Conservation (phyloP, 2,113 vertebrate genomes). For the Psammodynastes pulverulentus region DNA sequence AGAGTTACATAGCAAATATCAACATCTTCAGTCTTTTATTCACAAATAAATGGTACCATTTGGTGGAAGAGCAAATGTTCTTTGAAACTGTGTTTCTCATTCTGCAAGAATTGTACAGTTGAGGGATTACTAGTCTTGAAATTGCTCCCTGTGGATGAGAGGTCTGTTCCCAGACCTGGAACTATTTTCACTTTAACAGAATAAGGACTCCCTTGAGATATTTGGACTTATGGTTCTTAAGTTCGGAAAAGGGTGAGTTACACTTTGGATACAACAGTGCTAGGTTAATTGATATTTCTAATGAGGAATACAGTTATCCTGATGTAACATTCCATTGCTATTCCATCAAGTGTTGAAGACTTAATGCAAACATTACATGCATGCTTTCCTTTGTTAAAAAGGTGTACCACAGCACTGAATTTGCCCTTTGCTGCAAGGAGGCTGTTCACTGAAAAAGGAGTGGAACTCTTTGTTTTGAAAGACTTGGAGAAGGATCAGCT, state of each 20-base stretch:
- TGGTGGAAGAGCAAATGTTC: background rate
- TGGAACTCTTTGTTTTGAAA: slow-evolving; percentile 55
- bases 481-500: slow-evolving; percentile 60
- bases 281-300: background rate
- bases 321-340: background rate
- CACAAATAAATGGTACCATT: background rate
- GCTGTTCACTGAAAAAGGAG: slow-evolving; percentile 57
- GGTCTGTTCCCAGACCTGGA: background rate
- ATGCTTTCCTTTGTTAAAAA: slow-evolving; percentile 31
- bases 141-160: background rate
- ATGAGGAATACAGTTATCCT: background rate
- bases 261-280: background rate
- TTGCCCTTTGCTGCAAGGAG: slow-evolving; percentile 63
- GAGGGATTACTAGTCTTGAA: slow-evolving; percentile 1
- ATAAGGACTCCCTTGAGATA: background rate
- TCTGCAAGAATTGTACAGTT: background rate
- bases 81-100: background rate
- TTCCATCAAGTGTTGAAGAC: background rate
- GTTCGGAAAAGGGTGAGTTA: background rate
- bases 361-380: background rate
- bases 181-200: slow-evolving; percentile 1
- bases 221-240: background rate
- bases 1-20: background rate
- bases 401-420: slow-evolving; percentile 58
- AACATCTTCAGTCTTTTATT: background rate